phyloP scores from a whole-genome alignment of 2,797 vertebrate genomes.

The Centroberyx gerrardi region DNA sequence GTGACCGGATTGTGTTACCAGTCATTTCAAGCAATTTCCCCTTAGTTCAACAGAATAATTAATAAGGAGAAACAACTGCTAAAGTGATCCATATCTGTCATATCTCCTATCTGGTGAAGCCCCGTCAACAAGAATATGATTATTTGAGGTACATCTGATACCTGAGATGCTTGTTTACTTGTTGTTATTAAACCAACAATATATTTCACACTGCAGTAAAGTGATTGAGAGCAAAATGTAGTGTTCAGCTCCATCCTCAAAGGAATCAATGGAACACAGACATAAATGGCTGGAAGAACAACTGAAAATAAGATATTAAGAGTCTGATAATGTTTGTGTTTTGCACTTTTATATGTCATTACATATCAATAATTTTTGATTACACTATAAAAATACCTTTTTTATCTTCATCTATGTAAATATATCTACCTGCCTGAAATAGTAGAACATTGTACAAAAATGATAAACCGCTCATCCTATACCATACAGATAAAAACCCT shows the following conservation, averaged over 20 bases:
- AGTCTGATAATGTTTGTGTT: not conserved
- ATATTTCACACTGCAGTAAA: not conserved
- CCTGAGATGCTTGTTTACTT: not conserved
- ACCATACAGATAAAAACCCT: conserved; percentile 4
- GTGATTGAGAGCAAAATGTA: not conserved
- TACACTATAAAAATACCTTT: too few relatives aligned
- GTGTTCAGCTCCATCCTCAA: not conserved
- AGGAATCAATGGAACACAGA: not conserved
- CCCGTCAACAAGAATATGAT: too few relatives aligned
- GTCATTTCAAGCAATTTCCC: not conserved
- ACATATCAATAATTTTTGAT: not conserved
- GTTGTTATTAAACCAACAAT: not conserved
- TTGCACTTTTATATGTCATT: not conserved
- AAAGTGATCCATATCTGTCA: too few relatives aligned
- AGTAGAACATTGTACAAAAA: not conserved
- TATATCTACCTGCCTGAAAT: too few relatives aligned
- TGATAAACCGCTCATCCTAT: not conserved
- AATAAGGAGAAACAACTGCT: not conserved
- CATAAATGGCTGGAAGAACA: too few relatives aligned
- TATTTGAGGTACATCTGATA: too few relatives aligned
- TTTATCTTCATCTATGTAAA: too few relatives aligned
- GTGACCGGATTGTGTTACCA: too few relatives aligned
- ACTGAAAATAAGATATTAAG: too few relatives aligned
- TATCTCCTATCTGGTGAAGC: too few relatives aligned
- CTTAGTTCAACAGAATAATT: not conserved